phyloP scores from a whole-genome alignment of 2,888 invertebrate species.

The Pandemis heparana region DNA sequence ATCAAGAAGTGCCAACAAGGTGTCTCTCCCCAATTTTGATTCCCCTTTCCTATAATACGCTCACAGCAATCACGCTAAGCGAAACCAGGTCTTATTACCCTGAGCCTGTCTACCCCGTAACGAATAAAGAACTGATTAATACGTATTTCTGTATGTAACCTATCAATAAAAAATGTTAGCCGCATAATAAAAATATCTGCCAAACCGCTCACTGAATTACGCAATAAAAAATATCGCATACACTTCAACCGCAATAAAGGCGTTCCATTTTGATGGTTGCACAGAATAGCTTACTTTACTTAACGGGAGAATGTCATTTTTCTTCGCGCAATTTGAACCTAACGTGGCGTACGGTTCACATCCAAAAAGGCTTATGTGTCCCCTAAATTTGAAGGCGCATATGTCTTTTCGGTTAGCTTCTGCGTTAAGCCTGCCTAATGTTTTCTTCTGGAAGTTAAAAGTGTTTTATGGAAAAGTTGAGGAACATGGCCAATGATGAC shows the following conservation, averaged over 20 bases:
- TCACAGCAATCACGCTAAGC: too few relatives aligned
- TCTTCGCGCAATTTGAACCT: conserved; percentile 29
- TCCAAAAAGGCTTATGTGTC: neutral
- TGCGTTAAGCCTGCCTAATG: neutral
- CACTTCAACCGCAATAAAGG: conserved; percentile 6
- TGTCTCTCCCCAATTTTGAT: too few relatives aligned
- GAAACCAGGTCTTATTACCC: too few relatives aligned
- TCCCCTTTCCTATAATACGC: too few relatives aligned
- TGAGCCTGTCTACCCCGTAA: too few relatives aligned
- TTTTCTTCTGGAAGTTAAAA: neutral
- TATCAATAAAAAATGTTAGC: neutral
- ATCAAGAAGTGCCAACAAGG: too few relatives aligned
- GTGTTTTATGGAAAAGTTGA: neutral
- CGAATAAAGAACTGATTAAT: too few relatives aligned
- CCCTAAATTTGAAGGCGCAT: neutral
- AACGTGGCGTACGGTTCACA: conserved; percentile 20
- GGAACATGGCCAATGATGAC: neutral
- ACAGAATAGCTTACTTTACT: conserved; percentile 37
- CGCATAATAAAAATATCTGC: conserved; percentile 6
- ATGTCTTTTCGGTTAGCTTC: neutral
- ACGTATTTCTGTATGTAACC: too few relatives aligned
- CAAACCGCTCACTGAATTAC: conserved; percentile 14
- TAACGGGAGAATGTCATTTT: conserved; percentile 20
- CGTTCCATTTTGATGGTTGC: conserved; percentile 23
- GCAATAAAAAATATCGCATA: conserved; percentile 9